phyloP scores from a whole-genome alignment of 2,888 invertebrate species.

The Macrosoma leucophasiata region DNA sequence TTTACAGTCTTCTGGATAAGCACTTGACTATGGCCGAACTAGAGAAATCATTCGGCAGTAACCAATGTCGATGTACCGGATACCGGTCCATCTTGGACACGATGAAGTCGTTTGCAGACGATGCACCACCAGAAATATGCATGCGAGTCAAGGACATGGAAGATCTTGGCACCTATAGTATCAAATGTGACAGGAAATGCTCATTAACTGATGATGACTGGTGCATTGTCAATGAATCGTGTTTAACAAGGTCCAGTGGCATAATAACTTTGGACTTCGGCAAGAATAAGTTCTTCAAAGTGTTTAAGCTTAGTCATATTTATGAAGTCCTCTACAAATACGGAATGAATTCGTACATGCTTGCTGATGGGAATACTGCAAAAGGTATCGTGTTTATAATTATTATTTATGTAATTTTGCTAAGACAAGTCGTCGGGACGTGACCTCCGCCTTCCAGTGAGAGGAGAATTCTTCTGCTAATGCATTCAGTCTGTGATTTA shows the following conservation, averaged over 20 bases:
- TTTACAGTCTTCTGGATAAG: slow-evolving; percentile 63
- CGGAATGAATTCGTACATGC: slow-evolving; percentile 65
- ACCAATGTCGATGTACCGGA: slow-evolving; percentile 88
- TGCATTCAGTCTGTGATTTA: no score
- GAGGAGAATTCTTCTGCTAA: no score
- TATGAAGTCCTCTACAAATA: slow-evolving; percentile 60
- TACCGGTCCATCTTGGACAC: slow-evolving; percentile 85
- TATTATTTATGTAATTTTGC: no score
- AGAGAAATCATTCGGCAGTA: slow-evolving; percentile 84
- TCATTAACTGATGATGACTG: slow-evolving; percentile 43
- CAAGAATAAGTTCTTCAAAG: slow-evolving; percentile 62
- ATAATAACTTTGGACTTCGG: slow-evolving; percentile 66
- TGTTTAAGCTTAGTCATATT: slow-evolving; percentile 56
- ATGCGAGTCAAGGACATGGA: slow-evolving; percentile 68
- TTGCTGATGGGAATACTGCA: slow-evolving; percentile 82
- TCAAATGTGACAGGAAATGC: slow-evolving; percentile 45
- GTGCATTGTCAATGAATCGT: slow-evolving; percentile 35
- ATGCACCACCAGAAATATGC: slow-evolving; percentile 71
- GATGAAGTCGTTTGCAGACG: slow-evolving; percentile 81
- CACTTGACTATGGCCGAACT: slow-evolving; percentile 79
- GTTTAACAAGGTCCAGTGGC: slow-evolving; percentile 30
- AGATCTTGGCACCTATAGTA: slow-evolving; percentile 38
- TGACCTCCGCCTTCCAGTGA: no score
- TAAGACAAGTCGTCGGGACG: no score
- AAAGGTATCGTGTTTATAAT: no score